phyloP scores from a whole-genome alignment of 2,113 vertebrate species.

The Zosterops borbonicus region DNA sequence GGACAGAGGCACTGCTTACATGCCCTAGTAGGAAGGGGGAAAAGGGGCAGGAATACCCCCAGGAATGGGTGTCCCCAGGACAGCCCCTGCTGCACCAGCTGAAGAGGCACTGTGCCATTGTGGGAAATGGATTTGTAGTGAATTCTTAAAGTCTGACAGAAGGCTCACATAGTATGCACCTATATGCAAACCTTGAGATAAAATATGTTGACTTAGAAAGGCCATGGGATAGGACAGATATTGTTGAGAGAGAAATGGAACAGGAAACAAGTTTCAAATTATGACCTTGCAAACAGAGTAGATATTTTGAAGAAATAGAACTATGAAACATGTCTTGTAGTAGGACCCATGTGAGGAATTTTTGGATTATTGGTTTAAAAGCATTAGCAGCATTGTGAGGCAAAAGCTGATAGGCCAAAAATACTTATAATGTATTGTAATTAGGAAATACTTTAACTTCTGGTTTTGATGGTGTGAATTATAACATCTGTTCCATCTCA shows the following conservation, averaged over 20 bases:
- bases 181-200: background rate
- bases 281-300: background rate
- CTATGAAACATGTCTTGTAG: background rate
- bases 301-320: background rate
- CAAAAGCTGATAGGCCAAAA: background rate
- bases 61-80: accelerated
- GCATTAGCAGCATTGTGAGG: background rate
- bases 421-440: background rate
- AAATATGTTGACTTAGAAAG: background rate
- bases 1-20: background rate
- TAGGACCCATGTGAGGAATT: background rate
- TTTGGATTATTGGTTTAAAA: background rate
- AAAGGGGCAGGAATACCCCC: background rate
- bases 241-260: background rate
- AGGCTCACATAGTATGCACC: background rate
- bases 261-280: background rate
- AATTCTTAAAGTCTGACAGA: background rate
- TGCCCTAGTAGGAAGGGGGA: background rate
- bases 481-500: background rate
- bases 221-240: background rate
- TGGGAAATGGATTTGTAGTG: background rate
- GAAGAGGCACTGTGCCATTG: background rate
- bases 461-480: background rate
- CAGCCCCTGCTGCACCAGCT: background rate
- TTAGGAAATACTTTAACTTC: background rate